Evolutionary conservation across 1,140 invertebrate genomes (phyloP).

Genomic region (Drosophila kurseongensis): DNA sequence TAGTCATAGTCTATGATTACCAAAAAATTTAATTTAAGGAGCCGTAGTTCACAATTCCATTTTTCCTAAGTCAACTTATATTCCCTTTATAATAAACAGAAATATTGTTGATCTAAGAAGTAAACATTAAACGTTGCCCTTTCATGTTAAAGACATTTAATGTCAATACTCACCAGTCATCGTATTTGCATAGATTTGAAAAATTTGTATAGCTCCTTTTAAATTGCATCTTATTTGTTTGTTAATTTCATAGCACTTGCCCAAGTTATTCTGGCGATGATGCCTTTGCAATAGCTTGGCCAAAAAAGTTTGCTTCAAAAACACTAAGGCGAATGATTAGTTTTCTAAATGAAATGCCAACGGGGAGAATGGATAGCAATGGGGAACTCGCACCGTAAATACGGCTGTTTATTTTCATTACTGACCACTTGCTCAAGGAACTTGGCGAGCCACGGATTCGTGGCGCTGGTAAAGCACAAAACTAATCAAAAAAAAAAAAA

Average conservation of each 20-base stretch:
- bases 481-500: conserved; percentile 1
- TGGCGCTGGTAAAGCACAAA: background rate
- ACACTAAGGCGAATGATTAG: conserved; percentile 18
- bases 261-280: background rate
- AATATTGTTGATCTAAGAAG: too few species aligned
- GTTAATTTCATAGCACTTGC: background rate
- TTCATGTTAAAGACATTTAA: too few species aligned
- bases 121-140: background rate
- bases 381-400: too few species aligned
- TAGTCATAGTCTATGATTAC: too few species aligned
- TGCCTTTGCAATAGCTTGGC: background rate
- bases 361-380: background rate
- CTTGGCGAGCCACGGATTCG: background rate
- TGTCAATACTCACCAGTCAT: conserved; percentile 3
- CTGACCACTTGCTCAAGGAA: conserved; percentile 10
- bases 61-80: too few species aligned
- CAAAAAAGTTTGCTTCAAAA: background rate
- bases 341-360: conserved; percentile 11
- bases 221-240: background rate
- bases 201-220: conserved; percentile 1
- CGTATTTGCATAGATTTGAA: background rate
- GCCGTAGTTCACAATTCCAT: too few species aligned
- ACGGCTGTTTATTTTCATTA: background rate
- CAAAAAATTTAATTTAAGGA: too few species aligned
- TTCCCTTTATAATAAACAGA: too few species aligned